A percentile compares a stretch with the other conserved stretches of the same genome.
Conservation (phyloP, 2,797 vertebrate genomes). For the Muscicapa striata region DNA sequence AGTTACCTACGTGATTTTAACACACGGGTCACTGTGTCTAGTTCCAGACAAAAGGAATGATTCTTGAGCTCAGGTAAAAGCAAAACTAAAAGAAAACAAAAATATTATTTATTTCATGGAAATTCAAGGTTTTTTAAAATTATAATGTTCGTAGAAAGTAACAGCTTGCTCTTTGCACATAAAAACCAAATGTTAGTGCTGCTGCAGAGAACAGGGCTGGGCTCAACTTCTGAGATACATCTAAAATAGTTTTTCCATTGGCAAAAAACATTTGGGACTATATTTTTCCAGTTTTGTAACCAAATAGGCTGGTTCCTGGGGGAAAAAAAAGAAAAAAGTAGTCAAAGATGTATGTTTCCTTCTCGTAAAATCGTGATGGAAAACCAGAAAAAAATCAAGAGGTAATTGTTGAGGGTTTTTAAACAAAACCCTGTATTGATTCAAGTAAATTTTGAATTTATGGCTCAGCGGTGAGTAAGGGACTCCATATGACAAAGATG, state of each 20-base stretch:
- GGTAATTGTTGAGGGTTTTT: neutral
- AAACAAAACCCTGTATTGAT: neutral
- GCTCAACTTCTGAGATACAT: neutral
- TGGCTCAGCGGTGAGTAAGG: neutral
- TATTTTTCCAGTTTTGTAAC: neutral
- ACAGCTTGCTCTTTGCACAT: neutral
- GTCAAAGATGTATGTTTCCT: neutral
- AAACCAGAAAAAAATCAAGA: neutral
- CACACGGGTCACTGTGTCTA: neutral
- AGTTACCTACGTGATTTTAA: neutral
- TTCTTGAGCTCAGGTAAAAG: neutral
- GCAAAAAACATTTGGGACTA: neutral
- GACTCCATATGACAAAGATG: neutral
- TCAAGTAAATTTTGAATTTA: neutral
- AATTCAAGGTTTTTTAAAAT: neutral
- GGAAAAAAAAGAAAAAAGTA: neutral
- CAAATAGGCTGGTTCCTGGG: neutral
- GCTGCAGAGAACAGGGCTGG: neutral
- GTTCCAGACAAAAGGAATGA: neutral
- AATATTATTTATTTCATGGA: neutral
- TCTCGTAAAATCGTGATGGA: neutral
- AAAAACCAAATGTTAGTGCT: neutral
- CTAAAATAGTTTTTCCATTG: neutral
- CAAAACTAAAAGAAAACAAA: neutral
- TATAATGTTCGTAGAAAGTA: neutral